Evolutionary conservation across 2,888 invertebrate species (phyloP), one percentile per base, ranked within the genome.

Genomic region (Odontocolon sp.): DNA sequence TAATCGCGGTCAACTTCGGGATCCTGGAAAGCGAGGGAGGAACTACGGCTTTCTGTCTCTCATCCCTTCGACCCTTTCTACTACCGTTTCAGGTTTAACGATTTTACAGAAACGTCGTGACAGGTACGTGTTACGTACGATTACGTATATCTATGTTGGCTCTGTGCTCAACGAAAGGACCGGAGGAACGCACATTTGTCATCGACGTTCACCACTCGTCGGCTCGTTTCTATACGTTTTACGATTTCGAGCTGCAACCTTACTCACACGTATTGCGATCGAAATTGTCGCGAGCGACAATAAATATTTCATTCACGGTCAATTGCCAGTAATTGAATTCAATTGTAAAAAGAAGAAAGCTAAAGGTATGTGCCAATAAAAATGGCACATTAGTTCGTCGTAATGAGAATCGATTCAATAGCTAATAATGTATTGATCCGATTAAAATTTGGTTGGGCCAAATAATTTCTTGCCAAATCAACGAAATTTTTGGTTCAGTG

Each of bases 1-100:
- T 68, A 68, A 68, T 68, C 68, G 68, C 47, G 45, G 64, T 64
- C 36, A 26, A 64, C 50, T 64, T 64, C 47, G 50, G 50, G 14
- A 36, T 3, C 50, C 21, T n/a, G n/a, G n/a, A n/a, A n/a, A n/a
- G n/a, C n/a, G n/a, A n/a, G n/a, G n/a, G n/a, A n/a, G n/a, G n/a
- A n/a, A n/a, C 56, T 14, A 45, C 33, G 16, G 47, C 33, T 36
- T 38, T 26, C 50, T 23, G 23, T 11, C 26, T 23, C 21, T 50
- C 21, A 14, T 50, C 9, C 21, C 23, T 18, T 18, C 28, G 18
- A 21, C 8, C 42, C 3, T 21, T 21, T 42, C 42, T 31, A 2
- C 9, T 18, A n/a, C 54, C 38, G 23, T 23, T 26, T 11, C 31
- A 28, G 14, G 40, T 56, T 69, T 69, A 69, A 69, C 69, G 50